Base-by-base conservation (phyloP, 2,113 vertebrate genomes). In the Pogona vitticeps region DNA sequence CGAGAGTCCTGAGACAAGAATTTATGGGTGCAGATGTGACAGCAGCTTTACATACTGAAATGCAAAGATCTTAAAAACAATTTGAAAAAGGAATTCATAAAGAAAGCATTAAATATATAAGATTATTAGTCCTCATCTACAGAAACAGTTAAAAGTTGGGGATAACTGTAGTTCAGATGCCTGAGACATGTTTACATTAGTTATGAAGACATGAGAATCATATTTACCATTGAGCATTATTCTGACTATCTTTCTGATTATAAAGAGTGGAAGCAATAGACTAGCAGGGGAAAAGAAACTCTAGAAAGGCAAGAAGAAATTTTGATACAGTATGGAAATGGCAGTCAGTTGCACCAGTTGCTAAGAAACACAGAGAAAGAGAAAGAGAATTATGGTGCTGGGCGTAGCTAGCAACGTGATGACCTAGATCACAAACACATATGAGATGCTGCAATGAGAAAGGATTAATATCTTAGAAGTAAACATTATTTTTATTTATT, bases 341-440 rank as follows among this genome's bases (percentile, higher is more conserved):
- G n/a, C 71, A 65, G 42, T 67, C 71, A 82, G 82, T 17, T 82
- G 59, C 61, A 68, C 79, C 61, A 87, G 85, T 87, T 87, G 71
- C 79, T 87, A 87, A 82, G 85, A 87, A 40, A 87, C 85, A 63
- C 58, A 40, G 71, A 87, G 23, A 76, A 56, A n/a, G n/a, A n/a
- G n/a, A n/a, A 42, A 82, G 79, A 38, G 79, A 87, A 82, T 87
- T 82, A 82, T 67, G 73, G 15, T 28, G 71, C 71, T 82, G 40
- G 59, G 59, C 17, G 15, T 38, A 76, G 61, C 85, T 76, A 87
- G 70, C 71, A 52, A 73, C 80, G 31, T 73, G 70, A 75, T 86
- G 70, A 67, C 79, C 79, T 87, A 82, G 70, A 82, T 67, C 65
- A 42, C 75, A 81, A 87, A 75, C 40, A 76, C 40, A 82, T 87